Percentiles rank a stretch among this genome's conserved stretches.
phyloP scores from a whole-genome alignment of 1,140 invertebrate species.

The Bombus ignitus region DNA sequence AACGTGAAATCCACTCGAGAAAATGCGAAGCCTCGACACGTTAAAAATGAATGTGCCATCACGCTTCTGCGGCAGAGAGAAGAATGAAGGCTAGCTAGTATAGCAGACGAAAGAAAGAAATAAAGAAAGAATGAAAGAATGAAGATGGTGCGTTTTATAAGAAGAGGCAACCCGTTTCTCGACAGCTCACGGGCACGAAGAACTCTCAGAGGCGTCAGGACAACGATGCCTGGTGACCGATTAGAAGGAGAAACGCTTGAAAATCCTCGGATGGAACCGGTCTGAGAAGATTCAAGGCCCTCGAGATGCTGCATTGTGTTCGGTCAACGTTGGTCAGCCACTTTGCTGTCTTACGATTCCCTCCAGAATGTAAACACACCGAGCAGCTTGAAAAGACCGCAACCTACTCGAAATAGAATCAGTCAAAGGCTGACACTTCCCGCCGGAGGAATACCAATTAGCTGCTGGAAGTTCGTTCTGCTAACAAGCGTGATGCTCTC shows the following conservation, averaged over 20 bases:
- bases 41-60: slow-evolving; percentile 57
- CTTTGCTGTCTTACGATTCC: slow-evolving; percentile 17
- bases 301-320: not conserved
- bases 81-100: not conserved
- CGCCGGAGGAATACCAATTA: slow-evolving; percentile 45
- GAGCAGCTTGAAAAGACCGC: not conserved
- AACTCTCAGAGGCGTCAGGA: slow-evolving; percentile 2
- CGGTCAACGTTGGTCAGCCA: slow-evolving; percentile 20
- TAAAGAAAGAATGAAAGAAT: not conserved
- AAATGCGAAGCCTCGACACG: slow-evolving; percentile 53
- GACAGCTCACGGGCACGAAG: not conserved
- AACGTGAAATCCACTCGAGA: slow-evolving; percentile 55
- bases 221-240: slow-evolving; percentile 24
- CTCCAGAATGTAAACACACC: slow-evolving; percentile 29
- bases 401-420: slow-evolving; percentile 49
- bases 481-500: slow-evolving; percentile 40
- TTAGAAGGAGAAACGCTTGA: slow-evolving; percentile 14
- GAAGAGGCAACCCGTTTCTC: slow-evolving; percentile 2
- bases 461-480: slow-evolving; percentile 26
- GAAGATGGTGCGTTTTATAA: not conserved
- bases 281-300: slow-evolving; percentile 3
- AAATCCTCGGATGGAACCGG: slow-evolving; percentile 23
- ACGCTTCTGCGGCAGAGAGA: not conserved
- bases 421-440: slow-evolving; percentile 48
- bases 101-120: not conserved